Evolutionary conservation across 2,113 vertebrate genomes (phyloP).

Genomic region (Acanthisitta chloris): DNA sequence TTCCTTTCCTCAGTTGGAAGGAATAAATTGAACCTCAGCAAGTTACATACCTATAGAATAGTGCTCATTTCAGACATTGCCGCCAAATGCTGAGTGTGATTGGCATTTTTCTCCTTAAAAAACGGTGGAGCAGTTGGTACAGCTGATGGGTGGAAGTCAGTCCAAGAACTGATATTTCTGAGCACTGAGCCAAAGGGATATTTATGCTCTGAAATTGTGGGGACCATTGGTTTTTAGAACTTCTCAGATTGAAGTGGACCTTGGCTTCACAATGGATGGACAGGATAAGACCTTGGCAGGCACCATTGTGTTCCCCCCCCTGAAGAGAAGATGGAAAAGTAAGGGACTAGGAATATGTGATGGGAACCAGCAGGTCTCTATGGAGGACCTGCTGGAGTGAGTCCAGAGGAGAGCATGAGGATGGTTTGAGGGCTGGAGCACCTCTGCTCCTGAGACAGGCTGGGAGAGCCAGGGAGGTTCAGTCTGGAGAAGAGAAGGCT

Average conservation of each 20-base stretch:
- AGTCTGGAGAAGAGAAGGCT: neutral
- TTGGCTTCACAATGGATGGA: neutral
- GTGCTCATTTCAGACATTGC: neutral
- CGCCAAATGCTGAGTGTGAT: neutral
- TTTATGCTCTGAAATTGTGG: neutral
- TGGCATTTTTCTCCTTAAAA: neutral
- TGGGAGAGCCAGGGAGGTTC: neutral
- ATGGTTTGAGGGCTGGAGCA: neutral
- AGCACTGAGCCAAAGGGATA: neutral
- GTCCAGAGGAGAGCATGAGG: fast-evolving
- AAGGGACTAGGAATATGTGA: neutral
- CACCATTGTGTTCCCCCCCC: neutral
- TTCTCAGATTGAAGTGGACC: neutral
- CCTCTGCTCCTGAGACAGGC: neutral
- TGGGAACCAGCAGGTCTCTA: neutral
- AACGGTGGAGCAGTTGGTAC: slow-evolving; percentile 11
- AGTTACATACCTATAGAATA: neutral
- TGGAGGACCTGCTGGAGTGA: neutral
- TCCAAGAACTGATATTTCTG: slow-evolving; percentile 20
- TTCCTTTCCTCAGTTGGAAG: neutral
- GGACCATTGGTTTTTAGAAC: neutral
- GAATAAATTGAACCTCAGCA: neutral
- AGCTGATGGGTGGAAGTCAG: slow-evolving; percentile 30
- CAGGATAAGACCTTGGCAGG: neutral
- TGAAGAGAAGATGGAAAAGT: neutral